Evolutionary conservation across 2,113 vertebrate genomes (phyloP).

Genomic region (Myocastor coypus): DNA sequence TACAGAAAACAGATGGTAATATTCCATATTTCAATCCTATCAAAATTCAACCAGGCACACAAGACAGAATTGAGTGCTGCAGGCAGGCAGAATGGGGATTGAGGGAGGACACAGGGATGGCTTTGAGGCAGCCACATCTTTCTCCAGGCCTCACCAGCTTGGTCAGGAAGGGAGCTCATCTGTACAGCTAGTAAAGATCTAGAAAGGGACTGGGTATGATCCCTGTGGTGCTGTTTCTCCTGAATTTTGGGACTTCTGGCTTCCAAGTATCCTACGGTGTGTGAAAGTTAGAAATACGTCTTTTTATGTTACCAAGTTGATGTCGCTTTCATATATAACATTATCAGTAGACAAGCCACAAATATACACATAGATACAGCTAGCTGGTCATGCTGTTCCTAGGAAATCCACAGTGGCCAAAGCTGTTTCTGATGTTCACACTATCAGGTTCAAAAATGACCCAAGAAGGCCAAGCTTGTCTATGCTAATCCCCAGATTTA

Average conservation of each 20-base stretch:
- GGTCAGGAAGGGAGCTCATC: background rate
- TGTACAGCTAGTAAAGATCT: background rate
- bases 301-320: background rate
- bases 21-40: background rate
- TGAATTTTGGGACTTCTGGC: background rate
- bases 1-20: background rate
- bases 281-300: background rate
- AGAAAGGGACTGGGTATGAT: background rate
- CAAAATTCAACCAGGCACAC: background rate
- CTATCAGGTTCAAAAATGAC: background rate
- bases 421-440: background rate
- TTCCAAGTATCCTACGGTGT: background rate
- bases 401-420: background rate
- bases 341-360: background rate
- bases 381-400: conserved; percentile 95
- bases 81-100: background rate
- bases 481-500: conserved; percentile 98
- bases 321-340: background rate
- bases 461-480: conserved; percentile 94
- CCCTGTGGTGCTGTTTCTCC: background rate
- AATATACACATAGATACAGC: conserved; percentile 91
- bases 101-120: background rate
- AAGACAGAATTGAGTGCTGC: background rate
- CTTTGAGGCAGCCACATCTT: background rate
- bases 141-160: background rate